Evolutionary conservation across 2,797 vertebrate genomes (phyloP), one percentile per base, ranked within the genome.

Genomic region (Xenopus petersii): DNA sequence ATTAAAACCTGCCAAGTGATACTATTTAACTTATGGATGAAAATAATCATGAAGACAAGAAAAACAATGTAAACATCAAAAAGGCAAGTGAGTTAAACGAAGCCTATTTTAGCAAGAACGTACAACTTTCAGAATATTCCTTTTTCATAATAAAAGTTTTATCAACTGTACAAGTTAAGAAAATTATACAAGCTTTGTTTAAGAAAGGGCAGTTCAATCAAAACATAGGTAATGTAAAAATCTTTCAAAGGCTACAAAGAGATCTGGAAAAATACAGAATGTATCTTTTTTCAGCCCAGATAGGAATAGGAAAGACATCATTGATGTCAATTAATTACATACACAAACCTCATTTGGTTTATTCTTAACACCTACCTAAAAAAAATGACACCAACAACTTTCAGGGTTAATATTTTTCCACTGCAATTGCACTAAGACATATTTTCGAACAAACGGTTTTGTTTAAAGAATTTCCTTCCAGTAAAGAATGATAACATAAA

Each of bases 251-350:
- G 89, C 85, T 91, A 93, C 90, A 92, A 91, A 93, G 93, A 91
- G 83, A 93, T 94, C 93, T 94, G 90, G 92, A 94, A 96, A 95
- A 97, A 95, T 94, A 94, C 93, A 93, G 89, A 92, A 87, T 84
- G 91, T 94, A 94, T 93, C 76, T 78, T 94, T 21, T 93, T 92
- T 92, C 87, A 84, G 87, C 86, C 91, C 91, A 91, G 89, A 93
- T 90, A 85, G 93, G 88, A 93, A 93, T 93, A 92, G 90, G 93
- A 94, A 93, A 90, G 95, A 98, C 96, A 97, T 97, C 96, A 97
- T 93, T 96, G 95, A 98, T 96, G 95, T 94, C 95, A 95, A 93
- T 92, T 93, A 93, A 92, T 94, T 93, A 93, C 92, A 95, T 92
- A 95, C 82, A 96, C 94, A 94, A 96, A 94, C 94, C 94, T 87